These are phyloP conservation scores for Anthrax anthrax DNA, from an alignment of 2,888 invertebrate species.

Conservation along the genomic window DNA sequence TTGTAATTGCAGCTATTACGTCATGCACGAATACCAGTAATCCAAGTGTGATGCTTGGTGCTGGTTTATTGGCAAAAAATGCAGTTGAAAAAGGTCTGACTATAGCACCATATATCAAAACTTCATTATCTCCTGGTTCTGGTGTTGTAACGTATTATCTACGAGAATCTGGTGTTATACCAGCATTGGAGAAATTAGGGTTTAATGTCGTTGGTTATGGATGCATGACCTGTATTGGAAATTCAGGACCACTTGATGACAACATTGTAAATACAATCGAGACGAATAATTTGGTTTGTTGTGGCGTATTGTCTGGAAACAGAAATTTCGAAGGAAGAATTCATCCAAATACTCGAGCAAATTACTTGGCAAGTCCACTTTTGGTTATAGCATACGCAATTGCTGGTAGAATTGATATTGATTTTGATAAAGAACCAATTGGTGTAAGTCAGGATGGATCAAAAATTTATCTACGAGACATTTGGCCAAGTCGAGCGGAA, in stretches of 20 bases:
- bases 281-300: conserved; percentile 86
- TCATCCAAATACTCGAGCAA: conserved; percentile 91
- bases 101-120: conserved; percentile 90
- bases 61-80: conserved; percentile 84
- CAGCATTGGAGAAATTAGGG: conserved; percentile 71
- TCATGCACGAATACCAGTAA: conserved; percentile 98
- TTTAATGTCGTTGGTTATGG: conserved; percentile 97
- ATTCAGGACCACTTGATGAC: conserved; percentile 89
- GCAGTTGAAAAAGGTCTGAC: conserved; percentile 81
- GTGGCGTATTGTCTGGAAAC: conserved; percentile 93
- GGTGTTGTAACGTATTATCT: conserved; percentile 78
- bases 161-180: conserved; percentile 79
- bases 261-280: conserved; percentile 85
- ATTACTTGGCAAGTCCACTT: conserved; percentile 94
- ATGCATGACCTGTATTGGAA: conserved; percentile 99
- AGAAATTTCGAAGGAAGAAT: conserved; percentile 97
- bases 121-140: conserved; percentile 89
- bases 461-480: conserved; percentile 73
- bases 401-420: conserved; percentile 87
- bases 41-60: conserved; percentile 96
- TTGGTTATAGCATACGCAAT: conserved; percentile 95
- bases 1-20: conserved; percentile 94
- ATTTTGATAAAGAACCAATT: conserved; percentile 77
- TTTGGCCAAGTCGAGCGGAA: conserved; percentile 87
- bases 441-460: conserved; percentile 54